These are phyloP conservation scores for Odontomachus brunneus DNA, from an alignment of 1,140 invertebrate genomes.

Conservation along the genomic window DNA sequence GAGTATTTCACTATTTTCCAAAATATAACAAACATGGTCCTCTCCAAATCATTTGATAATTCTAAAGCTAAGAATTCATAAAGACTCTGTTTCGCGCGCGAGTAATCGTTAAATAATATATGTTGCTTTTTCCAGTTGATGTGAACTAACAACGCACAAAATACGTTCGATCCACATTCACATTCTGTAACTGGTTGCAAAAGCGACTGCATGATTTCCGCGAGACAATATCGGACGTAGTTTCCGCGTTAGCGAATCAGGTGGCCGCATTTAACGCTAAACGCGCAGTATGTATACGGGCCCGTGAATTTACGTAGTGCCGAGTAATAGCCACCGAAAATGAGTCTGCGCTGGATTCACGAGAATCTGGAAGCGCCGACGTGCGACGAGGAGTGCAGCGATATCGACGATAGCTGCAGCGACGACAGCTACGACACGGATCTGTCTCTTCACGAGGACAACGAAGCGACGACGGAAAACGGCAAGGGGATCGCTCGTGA, in stretches of 20 bases:
- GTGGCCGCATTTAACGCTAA: not conserved
- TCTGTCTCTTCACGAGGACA: constrained; percentile 64
- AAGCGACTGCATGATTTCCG: not conserved
- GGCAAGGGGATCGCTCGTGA: constrained; percentile 51
- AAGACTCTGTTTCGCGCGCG: not conserved
- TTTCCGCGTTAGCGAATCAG: constrained; percentile 19
- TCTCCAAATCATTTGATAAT: not conserved
- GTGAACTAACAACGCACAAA: constrained; percentile 1
- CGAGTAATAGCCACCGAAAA: constrained; percentile 59
- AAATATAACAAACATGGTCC: not conserved
- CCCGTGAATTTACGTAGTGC: constrained; percentile 32
- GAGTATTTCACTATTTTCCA: not conserved
- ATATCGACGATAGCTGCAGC: constrained; percentile 82
- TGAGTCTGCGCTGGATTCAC: constrained; percentile 83
- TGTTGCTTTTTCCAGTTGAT: not conserved
- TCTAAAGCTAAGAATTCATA: constrained; percentile 1
- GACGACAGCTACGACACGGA: constrained; percentile 82
- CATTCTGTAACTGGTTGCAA: not conserved
- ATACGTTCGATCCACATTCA: not conserved
- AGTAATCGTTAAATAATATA: not conserved
- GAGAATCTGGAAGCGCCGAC: constrained; percentile 80
- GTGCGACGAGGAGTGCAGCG: constrained; percentile 82
- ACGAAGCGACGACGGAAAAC: constrained; percentile 61
- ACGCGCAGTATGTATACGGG: not conserved
- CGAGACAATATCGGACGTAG: not conserved